Conservation (phyloP, 1,140 invertebrate genomes). For the Panagrolaimus sp. region DNA sequence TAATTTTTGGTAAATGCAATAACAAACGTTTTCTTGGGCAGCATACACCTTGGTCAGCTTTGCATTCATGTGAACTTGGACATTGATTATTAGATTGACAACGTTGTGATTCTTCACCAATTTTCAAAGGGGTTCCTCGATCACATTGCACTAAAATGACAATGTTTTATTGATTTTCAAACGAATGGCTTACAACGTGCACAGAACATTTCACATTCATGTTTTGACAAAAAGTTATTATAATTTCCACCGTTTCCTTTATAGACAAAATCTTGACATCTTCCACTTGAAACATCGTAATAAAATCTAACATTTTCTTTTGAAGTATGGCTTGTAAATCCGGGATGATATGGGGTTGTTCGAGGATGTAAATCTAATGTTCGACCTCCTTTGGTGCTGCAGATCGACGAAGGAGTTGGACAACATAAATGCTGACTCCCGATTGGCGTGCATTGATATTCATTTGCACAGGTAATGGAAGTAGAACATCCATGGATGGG, state of each 20-base stretch:
- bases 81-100: conserved; percentile 53
- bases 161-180: background rate
- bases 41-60: conserved; percentile 56
- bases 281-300: conserved; percentile 56
- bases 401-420: conserved; percentile 54
- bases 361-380: conserved; percentile 45
- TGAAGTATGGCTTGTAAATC: conserved; percentile 28
- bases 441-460: conserved; percentile 56
- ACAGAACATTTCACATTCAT: conserved; percentile 57
- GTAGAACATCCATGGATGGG: conserved; percentile 55
- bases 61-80: conserved; percentile 55
- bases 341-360: conserved; percentile 48
- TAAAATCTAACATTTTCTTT: conserved; percentile 50
- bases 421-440: conserved; percentile 57
- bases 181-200: conserved; percentile 45
- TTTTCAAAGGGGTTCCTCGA: conserved; percentile 53
- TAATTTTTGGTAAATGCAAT: background rate
- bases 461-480: conserved; percentile 45
- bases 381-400: conserved; percentile 47
- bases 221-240: conserved; percentile 57
- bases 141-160: conserved; percentile 50
- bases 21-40: conserved; percentile 53
- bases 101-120: conserved; percentile 54
- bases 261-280: conserved; percentile 52
- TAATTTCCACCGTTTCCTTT: conserved; percentile 55